Conservation (phyloP, 2,888 invertebrate genomes). For the Sthenelais limicola region DNA sequence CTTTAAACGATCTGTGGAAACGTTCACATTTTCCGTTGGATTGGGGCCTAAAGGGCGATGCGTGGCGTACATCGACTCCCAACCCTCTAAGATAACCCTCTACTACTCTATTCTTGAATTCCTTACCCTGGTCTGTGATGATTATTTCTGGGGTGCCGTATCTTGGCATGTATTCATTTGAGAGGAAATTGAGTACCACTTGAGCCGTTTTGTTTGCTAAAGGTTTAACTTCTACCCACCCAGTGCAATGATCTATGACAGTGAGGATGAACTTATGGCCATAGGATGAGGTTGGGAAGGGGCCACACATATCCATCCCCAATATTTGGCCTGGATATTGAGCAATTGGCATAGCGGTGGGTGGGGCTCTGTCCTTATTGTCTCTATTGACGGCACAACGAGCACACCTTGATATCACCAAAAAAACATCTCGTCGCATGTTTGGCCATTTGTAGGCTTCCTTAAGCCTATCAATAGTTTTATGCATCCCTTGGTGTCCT, state of each 20-base stretch:
- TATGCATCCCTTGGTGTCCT: conserved; percentile 16
- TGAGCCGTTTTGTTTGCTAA: conserved; percentile 23
- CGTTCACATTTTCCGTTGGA: conserved; percentile 14
- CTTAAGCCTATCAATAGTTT: conserved; percentile 7
- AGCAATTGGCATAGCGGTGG: conserved; percentile 10
- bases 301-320: conserved; percentile 29
- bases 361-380: neutral
- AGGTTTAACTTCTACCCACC: conserved; percentile 26
- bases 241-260: conserved; percentile 24
- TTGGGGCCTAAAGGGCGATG: conserved; percentile 16
- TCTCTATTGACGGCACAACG: conserved; percentile 18
- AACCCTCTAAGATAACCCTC: neutral
- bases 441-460: conserved; percentile 31
- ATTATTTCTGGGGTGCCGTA: neutral
- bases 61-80: neutral
- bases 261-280: conserved; percentile 22
- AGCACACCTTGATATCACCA: neutral
- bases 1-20: conserved; percentile 12
- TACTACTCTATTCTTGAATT: neutral
- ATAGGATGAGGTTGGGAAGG: conserved; percentile 3
- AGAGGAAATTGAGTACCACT: neutral
- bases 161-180: conserved; percentile 13
- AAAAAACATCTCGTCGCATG: conserved; percentile 8
- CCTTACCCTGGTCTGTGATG: conserved; percentile 16
- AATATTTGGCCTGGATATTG: conserved; percentile 4